Evolutionary conservation across 2,797 vertebrate genomes (phyloP).

Genomic region (Sebastes taczanowskii): DNA sequence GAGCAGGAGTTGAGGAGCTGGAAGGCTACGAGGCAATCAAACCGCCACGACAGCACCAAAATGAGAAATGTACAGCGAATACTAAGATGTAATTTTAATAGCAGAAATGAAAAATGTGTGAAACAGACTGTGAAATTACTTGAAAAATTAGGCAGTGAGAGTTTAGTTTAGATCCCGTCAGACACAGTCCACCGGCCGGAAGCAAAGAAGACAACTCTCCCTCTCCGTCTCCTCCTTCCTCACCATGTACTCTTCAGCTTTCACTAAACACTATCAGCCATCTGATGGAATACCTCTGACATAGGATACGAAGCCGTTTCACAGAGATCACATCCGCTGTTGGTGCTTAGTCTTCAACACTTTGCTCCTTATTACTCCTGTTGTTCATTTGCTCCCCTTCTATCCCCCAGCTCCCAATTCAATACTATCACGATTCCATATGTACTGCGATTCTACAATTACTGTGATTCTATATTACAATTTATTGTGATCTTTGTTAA

Average conservation of each 20-base stretch:
- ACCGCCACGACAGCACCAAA: constrained; percentile 15
- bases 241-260: neutral
- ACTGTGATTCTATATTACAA: too few relatives aligned
- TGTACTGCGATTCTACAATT: too few relatives aligned
- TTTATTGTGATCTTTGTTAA: too few relatives aligned
- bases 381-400: neutral
- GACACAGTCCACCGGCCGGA: constrained; percentile 6
- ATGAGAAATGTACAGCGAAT: constrained; percentile 42
- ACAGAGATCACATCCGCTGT: neutral
- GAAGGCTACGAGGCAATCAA: constrained; percentile 47
- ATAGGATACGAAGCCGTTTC: too few relatives aligned
- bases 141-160: constrained; percentile 49
- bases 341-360: neutral
- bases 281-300: neutral
- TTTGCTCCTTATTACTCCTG: neutral
- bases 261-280: neutral
- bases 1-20: constrained; percentile 30
- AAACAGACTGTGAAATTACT: constrained; percentile 70
- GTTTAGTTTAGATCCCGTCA: constrained; percentile 31
- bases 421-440: neutral
- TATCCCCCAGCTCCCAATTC: neutral
- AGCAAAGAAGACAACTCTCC: constrained; percentile 3
- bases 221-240: neutral
- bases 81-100: constrained; percentile 36
- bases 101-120: constrained; percentile 50